phyloP scores from a whole-genome alignment of 2,888 invertebrate species.

The Patella caerulea region DNA sequence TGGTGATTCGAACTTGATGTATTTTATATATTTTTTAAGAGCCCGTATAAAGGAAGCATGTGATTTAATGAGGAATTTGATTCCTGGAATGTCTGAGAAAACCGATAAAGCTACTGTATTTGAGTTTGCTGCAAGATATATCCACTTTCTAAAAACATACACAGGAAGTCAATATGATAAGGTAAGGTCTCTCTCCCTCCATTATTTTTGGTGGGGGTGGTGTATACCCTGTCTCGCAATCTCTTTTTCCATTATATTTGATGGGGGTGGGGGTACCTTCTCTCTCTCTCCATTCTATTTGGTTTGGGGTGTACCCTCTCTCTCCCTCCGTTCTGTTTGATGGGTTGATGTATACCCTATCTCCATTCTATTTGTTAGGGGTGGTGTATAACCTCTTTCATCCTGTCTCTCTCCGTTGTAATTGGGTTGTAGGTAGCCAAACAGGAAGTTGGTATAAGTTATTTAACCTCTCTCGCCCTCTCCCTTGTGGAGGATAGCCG shows the following conservation, averaged over 20 bases:
- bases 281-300: not conserved
- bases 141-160: slow-evolving; percentile 64
- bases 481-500: no score
- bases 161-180: slow-evolving; percentile 62
- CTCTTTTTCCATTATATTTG: not conserved
- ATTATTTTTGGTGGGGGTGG: no score
- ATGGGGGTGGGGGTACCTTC: not conserved
- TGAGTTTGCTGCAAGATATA: slow-evolving; percentile 69
- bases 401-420: no score
- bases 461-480: no score
- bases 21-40: slow-evolving; percentile 35
- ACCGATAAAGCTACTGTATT: slow-evolving; percentile 72
- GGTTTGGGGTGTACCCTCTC: not conserved
- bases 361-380: not conserved
- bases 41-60: slow-evolving; percentile 70
- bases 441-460: no score
- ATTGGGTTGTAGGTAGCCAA: no score
- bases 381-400: not conserved
- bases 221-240: no score
- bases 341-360: no score
- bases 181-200: slow-evolving; percentile 38
- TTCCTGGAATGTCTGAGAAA: slow-evolving; percentile 70
- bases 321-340: no score
- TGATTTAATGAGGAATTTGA: slow-evolving; percentile 64
- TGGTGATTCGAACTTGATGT: not conserved